Evolutionary conservation across 2,888 invertebrate genomes (phyloP).

Genomic region (Tetropium fuscum): DNA sequence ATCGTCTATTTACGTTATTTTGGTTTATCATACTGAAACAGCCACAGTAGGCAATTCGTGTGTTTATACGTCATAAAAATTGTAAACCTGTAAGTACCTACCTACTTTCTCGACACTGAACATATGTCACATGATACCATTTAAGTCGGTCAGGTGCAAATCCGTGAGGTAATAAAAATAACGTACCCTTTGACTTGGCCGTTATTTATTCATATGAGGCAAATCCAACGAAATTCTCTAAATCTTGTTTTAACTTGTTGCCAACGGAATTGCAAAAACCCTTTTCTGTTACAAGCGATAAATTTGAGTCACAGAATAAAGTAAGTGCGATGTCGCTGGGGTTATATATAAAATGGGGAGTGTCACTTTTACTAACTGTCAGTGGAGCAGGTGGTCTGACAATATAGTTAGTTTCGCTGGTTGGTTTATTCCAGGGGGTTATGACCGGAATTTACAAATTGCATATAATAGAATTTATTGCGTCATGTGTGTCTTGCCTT

Average conservation of each 20-base stretch:
- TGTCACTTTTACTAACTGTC: slow-evolving; percentile 52
- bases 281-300: slow-evolving; percentile 25
- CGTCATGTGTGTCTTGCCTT: slow-evolving; percentile 46
- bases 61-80: no score
- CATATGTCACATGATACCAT: no score
- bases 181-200: no score
- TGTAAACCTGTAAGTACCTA: no score
- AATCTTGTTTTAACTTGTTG: slow-evolving; percentile 21
- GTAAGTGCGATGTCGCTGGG: slow-evolving; percentile 31
- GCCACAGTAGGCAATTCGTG: no score
- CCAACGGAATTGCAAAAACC: slow-evolving; percentile 11
- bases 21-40: no score
- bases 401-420: slow-evolving; percentile 61
- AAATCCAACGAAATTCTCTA: not conserved
- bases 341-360: slow-evolving; percentile 41
- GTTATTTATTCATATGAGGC: not conserved
- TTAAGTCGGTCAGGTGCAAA: no score
- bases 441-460: slow-evolving; percentile 54
- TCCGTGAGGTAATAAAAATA: no score
- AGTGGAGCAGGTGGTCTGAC: slow-evolving; percentile 59
- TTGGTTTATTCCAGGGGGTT: slow-evolving; percentile 52
- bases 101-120: no score
- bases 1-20: no score
- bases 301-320: slow-evolving; percentile 29
- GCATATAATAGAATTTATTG: slow-evolving; percentile 58